phyloP scores from a whole-genome alignment of 2,113 vertebrate genomes.

The Malurus elegans region DNA sequence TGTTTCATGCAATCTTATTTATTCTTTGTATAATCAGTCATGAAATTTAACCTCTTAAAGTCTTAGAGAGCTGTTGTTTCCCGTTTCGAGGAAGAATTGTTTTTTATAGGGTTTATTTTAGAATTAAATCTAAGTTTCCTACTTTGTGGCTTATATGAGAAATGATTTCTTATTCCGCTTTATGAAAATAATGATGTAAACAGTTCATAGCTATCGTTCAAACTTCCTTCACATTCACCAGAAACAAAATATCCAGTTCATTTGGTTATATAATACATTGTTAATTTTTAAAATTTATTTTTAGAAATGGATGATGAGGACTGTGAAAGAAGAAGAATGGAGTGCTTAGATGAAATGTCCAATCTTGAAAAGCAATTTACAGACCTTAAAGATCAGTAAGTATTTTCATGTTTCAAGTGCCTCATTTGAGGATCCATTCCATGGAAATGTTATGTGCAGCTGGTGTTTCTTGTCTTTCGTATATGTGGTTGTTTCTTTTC shows the following conservation, averaged over 20 bases:
- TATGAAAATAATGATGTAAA: neutral
- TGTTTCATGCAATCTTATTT: neutral
- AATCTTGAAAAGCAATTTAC: conserved; percentile 99
- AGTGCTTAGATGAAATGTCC: conserved; percentile 98
- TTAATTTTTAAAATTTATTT: neutral
- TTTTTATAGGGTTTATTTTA: neutral
- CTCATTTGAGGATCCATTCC: neutral
- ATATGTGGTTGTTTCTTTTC: neutral
- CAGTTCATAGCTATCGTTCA: neutral
- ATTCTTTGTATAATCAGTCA: neutral
- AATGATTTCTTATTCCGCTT: neutral
- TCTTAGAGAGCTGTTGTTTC: neutral
- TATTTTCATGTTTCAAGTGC: conserved; percentile 23
- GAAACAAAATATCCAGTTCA: neutral
- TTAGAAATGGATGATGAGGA: conserved; percentile 98
- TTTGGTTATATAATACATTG: neutral
- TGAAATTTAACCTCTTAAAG: neutral
- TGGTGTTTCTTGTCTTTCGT: neutral
- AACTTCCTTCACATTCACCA: neutral
- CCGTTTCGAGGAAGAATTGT: neutral
- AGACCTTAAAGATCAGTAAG: conserved; percentile 99
- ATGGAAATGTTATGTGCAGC: neutral
- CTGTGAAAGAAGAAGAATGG: conserved; percentile 97
- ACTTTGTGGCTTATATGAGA: neutral
- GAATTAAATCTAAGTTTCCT: neutral